Evolutionary conservation across 2,113 vertebrate genomes (phyloP), one percentile per base, ranked within the genome.

Genomic region (Ciconia maguari): DNA sequence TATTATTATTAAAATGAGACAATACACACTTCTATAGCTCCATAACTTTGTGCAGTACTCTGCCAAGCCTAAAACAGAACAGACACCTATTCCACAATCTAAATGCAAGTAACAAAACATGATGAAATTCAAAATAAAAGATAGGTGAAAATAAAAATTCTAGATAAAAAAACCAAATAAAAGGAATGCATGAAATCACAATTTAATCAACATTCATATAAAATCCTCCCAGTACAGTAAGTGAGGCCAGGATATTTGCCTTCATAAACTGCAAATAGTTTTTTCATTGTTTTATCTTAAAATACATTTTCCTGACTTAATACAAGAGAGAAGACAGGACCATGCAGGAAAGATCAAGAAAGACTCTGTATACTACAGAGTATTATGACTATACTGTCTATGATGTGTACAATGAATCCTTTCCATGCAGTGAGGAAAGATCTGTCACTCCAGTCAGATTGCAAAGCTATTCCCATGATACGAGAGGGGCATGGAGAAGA

Each of bases 401-500:
- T 2, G 10, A 5, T 25, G 16, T 25, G 26, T 30, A 55, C 12
- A 61, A 10, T 4, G 34, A 60, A 65, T 22, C 19, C 26, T 71
- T 42, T 11, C 41, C 21, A 30, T 7, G 10, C 24, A 62, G 2
- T 13, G 20, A 32, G 22, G 21, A 36, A 72, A 82, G 11, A 46
- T 65, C 41, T 70, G 30, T 18, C 61, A 49, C 24, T 32, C 36
- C 12, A 7, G 26, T 8, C 46, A 48, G 6, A 27, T 2, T 46
- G 61, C 16, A 62, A 46, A 30, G 17, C 16, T 25, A 4, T 4
- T 42, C 21, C 82, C 13, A 4, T 10, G 32, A 22, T 29, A 82
- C 0, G 0, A 57, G 27, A 52, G 6, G 24, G 7, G 16, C 13
- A 26, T 0, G 5, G 26, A 51, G 10, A 77, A 11, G 32, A 61